phyloP scores from a whole-genome alignment of 2,113 vertebrate genomes.

The Hypomesus transpacificus region DNA sequence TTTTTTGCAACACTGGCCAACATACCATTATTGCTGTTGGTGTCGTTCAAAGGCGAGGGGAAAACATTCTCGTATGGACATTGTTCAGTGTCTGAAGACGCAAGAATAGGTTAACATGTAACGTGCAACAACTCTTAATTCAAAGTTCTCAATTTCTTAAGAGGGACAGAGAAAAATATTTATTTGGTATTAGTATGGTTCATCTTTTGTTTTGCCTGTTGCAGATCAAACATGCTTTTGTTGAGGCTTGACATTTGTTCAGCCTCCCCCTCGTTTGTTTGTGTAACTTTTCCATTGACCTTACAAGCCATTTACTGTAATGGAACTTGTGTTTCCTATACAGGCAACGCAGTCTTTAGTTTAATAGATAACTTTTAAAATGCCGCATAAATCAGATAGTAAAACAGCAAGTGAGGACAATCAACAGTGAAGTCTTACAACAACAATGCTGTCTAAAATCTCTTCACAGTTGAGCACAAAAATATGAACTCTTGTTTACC shows the following conservation, averaged over 20 bases:
- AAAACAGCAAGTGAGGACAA: too few species aligned
- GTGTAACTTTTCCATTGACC: slow-evolving; percentile 2
- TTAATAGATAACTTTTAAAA: too few species aligned
- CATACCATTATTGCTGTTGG: slow-evolving; percentile 29
- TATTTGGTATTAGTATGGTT: too few species aligned
- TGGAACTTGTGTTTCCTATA: too few species aligned
- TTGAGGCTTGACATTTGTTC: background rate
- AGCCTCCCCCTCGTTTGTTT: background rate
- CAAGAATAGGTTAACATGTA: background rate
- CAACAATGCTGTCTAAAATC: too few species aligned
- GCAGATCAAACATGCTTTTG: background rate
- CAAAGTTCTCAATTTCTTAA: too few species aligned
- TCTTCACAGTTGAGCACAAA: too few species aligned
- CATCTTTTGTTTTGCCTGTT: background rate
- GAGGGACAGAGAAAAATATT: too few species aligned
- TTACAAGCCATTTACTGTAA: background rate
- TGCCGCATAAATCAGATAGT: too few species aligned
- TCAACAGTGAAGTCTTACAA: too few species aligned
- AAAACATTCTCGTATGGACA: slow-evolving; percentile 32
- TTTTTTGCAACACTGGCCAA: background rate
- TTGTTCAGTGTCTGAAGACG: background rate
- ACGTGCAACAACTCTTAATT: background rate
- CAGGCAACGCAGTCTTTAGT: too few species aligned
- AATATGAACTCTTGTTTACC: background rate
- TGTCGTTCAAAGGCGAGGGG: background rate